Conservation (phyloP, 2,888 invertebrate genomes). For the Leucoptera coffeella region DNA sequence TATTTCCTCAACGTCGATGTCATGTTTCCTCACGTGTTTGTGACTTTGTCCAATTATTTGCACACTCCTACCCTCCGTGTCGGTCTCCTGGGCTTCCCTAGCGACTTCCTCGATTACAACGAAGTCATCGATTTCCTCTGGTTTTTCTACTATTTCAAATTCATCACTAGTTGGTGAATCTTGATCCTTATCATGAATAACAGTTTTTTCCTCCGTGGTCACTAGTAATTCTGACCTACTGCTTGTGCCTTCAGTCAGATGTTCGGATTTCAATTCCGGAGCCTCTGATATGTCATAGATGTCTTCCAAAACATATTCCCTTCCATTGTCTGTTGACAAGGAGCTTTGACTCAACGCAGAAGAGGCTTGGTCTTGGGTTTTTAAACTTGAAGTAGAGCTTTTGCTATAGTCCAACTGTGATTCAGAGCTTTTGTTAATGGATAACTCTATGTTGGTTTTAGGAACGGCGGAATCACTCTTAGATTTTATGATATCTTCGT, state of each 20-base stretch:
- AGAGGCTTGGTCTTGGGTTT: slow-evolving; percentile 48
- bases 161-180: slow-evolving; percentile 80
- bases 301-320: slow-evolving; percentile 57
- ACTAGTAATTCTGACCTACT: slow-evolving; percentile 55
- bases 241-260: slow-evolving; percentile 21
- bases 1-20: slow-evolving; percentile 66
- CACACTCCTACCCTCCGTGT: slow-evolving; percentile 77
- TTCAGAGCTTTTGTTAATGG: slow-evolving; percentile 30
- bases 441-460: slow-evolving; percentile 37
- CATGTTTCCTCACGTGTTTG: slow-evolving; percentile 54
- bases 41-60: slow-evolving; percentile 52
- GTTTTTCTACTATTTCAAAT: slow-evolving; percentile 82
- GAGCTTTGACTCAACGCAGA: slow-evolving; percentile 61
- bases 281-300: slow-evolving; percentile 54
- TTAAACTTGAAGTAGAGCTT: slow-evolving; percentile 53
- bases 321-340: slow-evolving; percentile 58
- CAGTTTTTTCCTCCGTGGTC: slow-evolving; percentile 54
- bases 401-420: slow-evolving; percentile 43
- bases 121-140: slow-evolving; percentile 81
- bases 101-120: slow-evolving; percentile 85
- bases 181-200: slow-evolving; percentile 49
- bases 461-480: slow-evolving; percentile 47
- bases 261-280: slow-evolving; percentile 49
- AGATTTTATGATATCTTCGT: slow-evolving; percentile 43
- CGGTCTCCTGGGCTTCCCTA: slow-evolving; percentile 77